Percentiles rank a stretch among this genome's conserved stretches.
phyloP scores from a whole-genome alignment of 2,797 vertebrate species.

The Paratrypauchen microcephalus region DNA sequence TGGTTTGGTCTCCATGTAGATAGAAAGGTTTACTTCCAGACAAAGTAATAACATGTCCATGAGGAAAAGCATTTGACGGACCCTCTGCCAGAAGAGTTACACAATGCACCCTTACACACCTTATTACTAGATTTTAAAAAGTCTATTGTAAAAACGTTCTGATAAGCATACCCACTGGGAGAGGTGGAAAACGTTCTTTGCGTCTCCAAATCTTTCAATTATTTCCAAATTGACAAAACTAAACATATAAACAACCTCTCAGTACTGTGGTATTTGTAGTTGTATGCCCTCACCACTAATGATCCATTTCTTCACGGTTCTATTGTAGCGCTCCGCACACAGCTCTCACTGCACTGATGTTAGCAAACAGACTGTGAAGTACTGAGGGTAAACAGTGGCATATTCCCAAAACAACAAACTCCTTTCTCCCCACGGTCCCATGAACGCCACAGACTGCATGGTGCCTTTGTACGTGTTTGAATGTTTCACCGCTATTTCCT shows the following conservation, averaged over 20 bases:
- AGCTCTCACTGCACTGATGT: conserved; percentile 34
- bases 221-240: not conserved
- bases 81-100: too few species aligned
- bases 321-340: conserved; percentile 44
- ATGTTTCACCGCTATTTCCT: conserved; percentile 54
- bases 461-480: conserved; percentile 68
- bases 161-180: not conserved
- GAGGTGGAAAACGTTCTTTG: not conserved
- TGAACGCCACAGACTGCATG: conserved; percentile 62
- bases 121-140: not conserved
- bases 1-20: too few species aligned
- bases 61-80: too few species aligned
- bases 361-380: conserved; percentile 27
- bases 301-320: conserved; percentile 21
- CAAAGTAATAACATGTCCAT: too few species aligned
- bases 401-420: conserved; percentile 66
- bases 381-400: conserved; percentile 60
- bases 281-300: conserved; percentile 15
- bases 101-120: not conserved
- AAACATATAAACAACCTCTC: not conserved
- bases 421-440: conserved; percentile 37
- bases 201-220: not conserved
- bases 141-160: not conserved
- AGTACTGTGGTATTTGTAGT: conserved; percentile 8
- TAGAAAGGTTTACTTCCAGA: too few species aligned